A percentile compares a stretch with the other conserved stretches of the same genome.
Conservation (phyloP, 2,113 vertebrate genomes). For the Calidris pugnax region DNA sequence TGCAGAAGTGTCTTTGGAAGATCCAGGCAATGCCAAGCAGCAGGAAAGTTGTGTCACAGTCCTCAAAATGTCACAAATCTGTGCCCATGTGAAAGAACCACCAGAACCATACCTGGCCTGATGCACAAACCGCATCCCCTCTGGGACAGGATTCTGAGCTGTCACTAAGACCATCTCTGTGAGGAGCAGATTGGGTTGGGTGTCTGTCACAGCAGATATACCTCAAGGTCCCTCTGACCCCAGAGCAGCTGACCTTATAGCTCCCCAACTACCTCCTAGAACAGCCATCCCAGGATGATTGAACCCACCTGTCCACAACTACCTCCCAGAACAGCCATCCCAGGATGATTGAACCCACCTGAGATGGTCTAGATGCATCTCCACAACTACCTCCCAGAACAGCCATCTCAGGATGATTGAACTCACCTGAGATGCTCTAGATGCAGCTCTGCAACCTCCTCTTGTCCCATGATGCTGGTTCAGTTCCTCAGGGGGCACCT, state of each 20-base stretch:
- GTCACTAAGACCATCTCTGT: not conserved
- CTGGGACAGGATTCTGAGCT: not conserved
- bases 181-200: not conserved
- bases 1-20: not conserved
- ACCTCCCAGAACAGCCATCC: not conserved
- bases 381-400: not conserved
- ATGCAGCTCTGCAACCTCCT: not conserved
- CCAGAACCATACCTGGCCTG: not conserved
- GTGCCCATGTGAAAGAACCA: not conserved
- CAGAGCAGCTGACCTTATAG: not conserved
- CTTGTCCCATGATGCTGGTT: rapidly evolving
- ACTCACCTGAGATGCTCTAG: not conserved
- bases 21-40: not conserved
- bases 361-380: too few species aligned
- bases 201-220: not conserved
- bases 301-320: not conserved
- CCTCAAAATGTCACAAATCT: not conserved
- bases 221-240: not conserved
- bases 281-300: not conserved
- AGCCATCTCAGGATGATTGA: not conserved
- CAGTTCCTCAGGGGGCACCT: not conserved
- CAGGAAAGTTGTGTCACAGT: not conserved
- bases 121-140: not conserved
- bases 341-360: not conserved
- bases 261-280: not conserved